phyloP scores from a whole-genome alignment of 92 coral and sea anemone species.

The Nematostella vectensis region DNA sequence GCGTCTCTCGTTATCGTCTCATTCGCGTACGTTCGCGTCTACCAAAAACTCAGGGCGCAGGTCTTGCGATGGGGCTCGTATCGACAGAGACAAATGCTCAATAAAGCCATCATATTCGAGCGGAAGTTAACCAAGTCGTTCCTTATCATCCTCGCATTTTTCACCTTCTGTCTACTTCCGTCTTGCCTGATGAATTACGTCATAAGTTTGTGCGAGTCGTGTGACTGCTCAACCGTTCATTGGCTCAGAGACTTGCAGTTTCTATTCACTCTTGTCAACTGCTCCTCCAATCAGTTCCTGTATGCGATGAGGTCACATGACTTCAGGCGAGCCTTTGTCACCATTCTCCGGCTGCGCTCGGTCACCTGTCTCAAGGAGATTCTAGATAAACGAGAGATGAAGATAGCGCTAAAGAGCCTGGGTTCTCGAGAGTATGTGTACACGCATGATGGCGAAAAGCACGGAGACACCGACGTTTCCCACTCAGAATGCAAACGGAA shows the following conservation, averaged over 20 bases:
- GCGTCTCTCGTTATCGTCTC: constrained; percentile 39
- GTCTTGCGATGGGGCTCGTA: constrained; percentile 55
- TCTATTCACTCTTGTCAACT: constrained; percentile 57
- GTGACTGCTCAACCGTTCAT: constrained; percentile 50
- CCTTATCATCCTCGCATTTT: constrained; percentile 49
- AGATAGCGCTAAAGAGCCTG: background rate
- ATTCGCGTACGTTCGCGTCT: constrained; percentile 58
- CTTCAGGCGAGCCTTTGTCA: constrained; percentile 45
- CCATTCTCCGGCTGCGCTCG: background rate
- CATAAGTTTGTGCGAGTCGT: constrained; percentile 44
- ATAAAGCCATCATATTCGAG: constrained; percentile 44
- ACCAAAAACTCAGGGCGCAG: constrained; percentile 51
- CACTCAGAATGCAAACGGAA: too few species aligned
- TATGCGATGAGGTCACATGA: constrained; percentile 66
- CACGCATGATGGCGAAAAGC: background rate
- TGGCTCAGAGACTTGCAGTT: constrained; percentile 68
- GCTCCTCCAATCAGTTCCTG: constrained; percentile 65
- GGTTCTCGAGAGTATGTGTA: background rate
- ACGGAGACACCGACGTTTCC: background rate
- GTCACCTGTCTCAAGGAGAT: background rate
- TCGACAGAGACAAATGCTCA: constrained; percentile 30
- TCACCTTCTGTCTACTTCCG: constrained; percentile 49
- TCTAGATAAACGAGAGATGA: background rate
- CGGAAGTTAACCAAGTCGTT: constrained; percentile 42
- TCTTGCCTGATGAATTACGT: constrained; percentile 60